A percentile compares a stretch with the other conserved stretches of the same genome.
Evolutionary conservation across 2,797 vertebrate species (phyloP).

Genomic region (Phrynocephalus guinanensis): DNA sequence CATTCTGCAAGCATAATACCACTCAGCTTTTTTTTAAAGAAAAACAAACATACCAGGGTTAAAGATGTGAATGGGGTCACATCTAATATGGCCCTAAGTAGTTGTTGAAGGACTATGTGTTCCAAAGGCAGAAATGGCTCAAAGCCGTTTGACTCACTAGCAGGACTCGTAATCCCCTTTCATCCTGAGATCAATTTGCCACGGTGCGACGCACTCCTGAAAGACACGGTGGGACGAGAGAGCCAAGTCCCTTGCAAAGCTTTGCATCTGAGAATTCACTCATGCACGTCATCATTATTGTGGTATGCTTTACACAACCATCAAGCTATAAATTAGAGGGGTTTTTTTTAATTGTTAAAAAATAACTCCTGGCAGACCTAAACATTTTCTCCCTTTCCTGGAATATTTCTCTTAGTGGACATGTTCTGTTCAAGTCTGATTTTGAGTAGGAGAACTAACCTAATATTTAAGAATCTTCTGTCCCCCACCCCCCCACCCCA

Average conservation of each 20-base stretch:
- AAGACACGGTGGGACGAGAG: neutral
- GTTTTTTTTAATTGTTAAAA: conserved; percentile 6
- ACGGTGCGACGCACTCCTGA: neutral
- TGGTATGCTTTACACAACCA: no score
- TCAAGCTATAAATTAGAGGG: neutral
- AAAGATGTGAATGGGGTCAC: neutral
- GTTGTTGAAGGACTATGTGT: neutral
- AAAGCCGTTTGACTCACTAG: neutral
- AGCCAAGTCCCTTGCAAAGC: neutral
- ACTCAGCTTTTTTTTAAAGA: neutral
- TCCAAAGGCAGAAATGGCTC: neutral
- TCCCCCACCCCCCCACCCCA: neutral
- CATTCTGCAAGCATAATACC: no score
- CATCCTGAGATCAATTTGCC: neutral
- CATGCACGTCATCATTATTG: neutral
- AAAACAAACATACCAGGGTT: neutral
- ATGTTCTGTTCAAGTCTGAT: neutral
- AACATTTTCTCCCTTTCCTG: neutral
- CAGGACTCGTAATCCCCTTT: neutral
- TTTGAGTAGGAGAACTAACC: conserved; percentile 13
- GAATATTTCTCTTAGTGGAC: neutral
- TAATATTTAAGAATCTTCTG: neutral
- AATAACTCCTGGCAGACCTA: neutral
- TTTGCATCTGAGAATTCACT: neutral
- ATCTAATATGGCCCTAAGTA: no score